A percentile compares a stretch with the other conserved stretches of the same genome.
Conservation (phyloP, 2,888 invertebrate species). For the Chirona hameri region DNA sequence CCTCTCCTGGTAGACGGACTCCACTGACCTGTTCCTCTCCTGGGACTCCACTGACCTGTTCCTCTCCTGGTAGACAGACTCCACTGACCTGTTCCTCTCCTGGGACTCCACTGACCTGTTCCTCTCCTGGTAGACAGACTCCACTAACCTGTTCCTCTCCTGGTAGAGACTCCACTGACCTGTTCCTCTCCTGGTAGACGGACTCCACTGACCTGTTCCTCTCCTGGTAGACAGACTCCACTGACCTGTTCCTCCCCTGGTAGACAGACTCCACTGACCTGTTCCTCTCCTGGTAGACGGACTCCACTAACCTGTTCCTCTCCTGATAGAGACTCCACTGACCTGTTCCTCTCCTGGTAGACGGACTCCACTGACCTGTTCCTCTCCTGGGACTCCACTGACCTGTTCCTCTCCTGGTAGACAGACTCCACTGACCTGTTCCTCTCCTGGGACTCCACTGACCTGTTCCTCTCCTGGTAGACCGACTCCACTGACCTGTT, state of each 20-base stretch:
- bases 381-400: no score
- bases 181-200: neutral
- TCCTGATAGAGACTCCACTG: no score
- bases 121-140: neutral
- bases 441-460: neutral
- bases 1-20: no score
- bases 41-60: neutral
- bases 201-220: neutral
- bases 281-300: neutral
- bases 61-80: neutral
- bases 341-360: no score
- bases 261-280: neutral
- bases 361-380: no score
- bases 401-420: neutral
- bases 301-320: neutral
- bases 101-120: neutral
- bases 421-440: neutral
- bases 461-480: no score
- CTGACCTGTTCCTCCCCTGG: no score
- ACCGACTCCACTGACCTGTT: neutral
- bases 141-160: no score
- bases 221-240: no score
- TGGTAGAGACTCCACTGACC: neutral
- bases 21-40: no score
- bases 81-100: no score